These are phyloP conservation scores for Tyrophagus putrescentiae DNA, from an alignment of 1,140 invertebrate species.

Conservation along the genomic window DNA sequence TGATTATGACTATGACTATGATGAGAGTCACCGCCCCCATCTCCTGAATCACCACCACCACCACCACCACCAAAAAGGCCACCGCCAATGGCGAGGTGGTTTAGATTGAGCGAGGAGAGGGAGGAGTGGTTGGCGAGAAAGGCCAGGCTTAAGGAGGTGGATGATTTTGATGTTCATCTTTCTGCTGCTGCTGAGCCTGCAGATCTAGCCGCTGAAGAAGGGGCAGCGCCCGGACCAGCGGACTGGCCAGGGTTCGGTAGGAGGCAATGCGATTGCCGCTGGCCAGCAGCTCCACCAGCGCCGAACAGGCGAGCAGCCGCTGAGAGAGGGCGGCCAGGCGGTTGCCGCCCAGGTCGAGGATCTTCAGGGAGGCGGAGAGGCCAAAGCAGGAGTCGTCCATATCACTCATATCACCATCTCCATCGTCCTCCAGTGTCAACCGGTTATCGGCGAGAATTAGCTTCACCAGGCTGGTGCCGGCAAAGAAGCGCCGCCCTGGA, in stretches of 20 bases:
- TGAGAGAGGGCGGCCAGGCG: background rate
- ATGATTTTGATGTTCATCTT: background rate
- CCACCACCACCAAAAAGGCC: no score
- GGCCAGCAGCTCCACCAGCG: conserved; percentile 4
- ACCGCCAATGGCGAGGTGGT: background rate
- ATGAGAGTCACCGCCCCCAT: no score
- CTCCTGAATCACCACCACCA: no score
- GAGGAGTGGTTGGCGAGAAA: background rate
- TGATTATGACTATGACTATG: no score
- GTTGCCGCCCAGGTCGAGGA: conserved; percentile 18
- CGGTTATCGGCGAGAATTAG: conserved; percentile 24
- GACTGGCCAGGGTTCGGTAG: conserved; percentile 50
- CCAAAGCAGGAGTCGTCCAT: conserved; percentile 11
- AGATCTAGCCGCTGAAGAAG: conserved; percentile 59
- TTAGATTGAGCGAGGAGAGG: background rate
- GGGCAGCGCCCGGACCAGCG: conserved; percentile 55
- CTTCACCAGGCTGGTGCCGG: conserved; percentile 21
- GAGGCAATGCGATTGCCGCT: conserved; percentile 50
- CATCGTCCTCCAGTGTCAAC: conserved; percentile 8
- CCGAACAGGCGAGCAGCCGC: background rate
- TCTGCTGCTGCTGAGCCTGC: conserved; percentile 49
- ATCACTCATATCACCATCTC: background rate
- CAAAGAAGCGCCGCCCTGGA: conserved; percentile 36
- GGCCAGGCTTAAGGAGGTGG: background rate
- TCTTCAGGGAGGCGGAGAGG: background rate